Evolutionary conservation across 2,113 vertebrate species (phyloP).

Genomic region (Eleginops maclovinus): DNA sequence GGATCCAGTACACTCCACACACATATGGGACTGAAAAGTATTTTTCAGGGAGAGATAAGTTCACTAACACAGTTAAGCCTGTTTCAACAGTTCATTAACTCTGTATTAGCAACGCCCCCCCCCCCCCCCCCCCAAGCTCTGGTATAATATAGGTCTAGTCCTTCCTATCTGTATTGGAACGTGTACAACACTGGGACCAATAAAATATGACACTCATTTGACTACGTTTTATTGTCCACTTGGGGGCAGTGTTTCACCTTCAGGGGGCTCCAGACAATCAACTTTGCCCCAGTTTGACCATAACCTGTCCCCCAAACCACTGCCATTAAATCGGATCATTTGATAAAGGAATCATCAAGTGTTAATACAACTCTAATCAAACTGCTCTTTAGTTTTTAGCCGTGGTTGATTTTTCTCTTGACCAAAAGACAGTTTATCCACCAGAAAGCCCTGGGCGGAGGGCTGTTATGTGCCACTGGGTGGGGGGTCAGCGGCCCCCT

Average conservation of each 20-base stretch:
- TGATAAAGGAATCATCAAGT: no score
- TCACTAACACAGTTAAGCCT: not conserved
- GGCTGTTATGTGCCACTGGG: slow-evolving; percentile 24
- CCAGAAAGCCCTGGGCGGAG: not conserved
- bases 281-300: slow-evolving; percentile 56
- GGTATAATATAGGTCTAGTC: slow-evolving; percentile 20
- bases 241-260: slow-evolving; percentile 45
- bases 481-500: not conserved
- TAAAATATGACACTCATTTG: slow-evolving; percentile 40
- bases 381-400: not conserved
- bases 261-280: not conserved
- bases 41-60: not conserved
- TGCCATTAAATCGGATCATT: not conserved
- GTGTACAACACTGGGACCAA: slow-evolving; percentile 40
- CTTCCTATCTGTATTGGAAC: slow-evolving; percentile 34
- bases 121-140: not conserved
- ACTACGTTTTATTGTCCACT: slow-evolving; percentile 20
- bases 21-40: not conserved
- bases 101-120: not conserved
- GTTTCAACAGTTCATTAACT: not conserved
- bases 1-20: not conserved
- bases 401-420: no score
- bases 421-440: not conserved
- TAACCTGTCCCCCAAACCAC: slow-evolving; percentile 6
- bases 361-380: not conserved